Conservation (phyloP, 2,888 invertebrate genomes). For the Orchestes rusci region DNA sequence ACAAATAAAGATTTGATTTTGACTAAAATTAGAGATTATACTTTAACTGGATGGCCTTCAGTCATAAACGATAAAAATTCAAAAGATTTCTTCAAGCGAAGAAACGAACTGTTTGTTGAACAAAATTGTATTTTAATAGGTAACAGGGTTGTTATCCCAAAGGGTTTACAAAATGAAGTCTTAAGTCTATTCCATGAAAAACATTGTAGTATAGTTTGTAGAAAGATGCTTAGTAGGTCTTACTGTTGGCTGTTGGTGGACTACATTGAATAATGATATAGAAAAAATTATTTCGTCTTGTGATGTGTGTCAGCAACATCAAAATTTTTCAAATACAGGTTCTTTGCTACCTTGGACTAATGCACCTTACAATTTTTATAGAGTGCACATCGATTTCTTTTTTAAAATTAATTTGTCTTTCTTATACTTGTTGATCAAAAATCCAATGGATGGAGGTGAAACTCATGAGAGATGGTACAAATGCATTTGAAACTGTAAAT, state of each 20-base stretch:
- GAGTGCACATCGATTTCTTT: slow-evolving; percentile 24
- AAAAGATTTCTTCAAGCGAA: too few relatives aligned
- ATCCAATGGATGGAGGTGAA: too few relatives aligned
- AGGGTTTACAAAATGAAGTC: not conserved
- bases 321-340: slow-evolving; percentile 21
- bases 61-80: too few relatives aligned
- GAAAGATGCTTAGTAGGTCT: slow-evolving; percentile 24
- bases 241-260: slow-evolving; percentile 28
- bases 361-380: slow-evolving; percentile 18
- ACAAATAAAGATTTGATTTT: too few relatives aligned
- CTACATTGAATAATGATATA: slow-evolving; percentile 22
- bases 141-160: not conserved
- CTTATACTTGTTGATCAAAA: not conserved
- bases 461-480: not conserved
- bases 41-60: too few relatives aligned
- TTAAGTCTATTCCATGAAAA: slow-evolving; percentile 22
- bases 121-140: not conserved
- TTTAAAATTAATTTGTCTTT: not conserved
- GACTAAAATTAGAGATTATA: too few relatives aligned
- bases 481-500: not conserved
- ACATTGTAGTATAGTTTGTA: slow-evolving; percentile 24
- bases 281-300: slow-evolving; percentile 24
- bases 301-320: slow-evolving; percentile 23
- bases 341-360: slow-evolving; percentile 21
- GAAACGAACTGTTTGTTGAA: too few relatives aligned